phyloP scores from a whole-genome alignment of 2,797 vertebrate species.

The Syndactyla subalaris region DNA sequence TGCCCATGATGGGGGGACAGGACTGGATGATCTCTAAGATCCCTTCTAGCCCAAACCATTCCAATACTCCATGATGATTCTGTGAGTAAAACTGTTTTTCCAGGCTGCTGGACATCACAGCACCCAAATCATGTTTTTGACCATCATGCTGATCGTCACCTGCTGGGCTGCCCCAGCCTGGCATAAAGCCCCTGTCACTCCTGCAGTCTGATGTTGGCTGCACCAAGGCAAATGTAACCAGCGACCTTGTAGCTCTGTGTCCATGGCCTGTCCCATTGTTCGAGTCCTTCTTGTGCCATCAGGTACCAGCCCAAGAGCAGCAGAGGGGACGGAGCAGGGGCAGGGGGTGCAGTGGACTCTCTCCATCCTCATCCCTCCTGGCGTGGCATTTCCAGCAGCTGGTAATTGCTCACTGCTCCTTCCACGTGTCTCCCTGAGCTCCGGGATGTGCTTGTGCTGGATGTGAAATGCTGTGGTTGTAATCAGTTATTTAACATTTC shows the following conservation, averaged over 20 bases:
- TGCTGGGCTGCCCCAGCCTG: accelerated
- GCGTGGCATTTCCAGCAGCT: background rate
- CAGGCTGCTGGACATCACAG: background rate
- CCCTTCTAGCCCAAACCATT: background rate
- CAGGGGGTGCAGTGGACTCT: background rate
- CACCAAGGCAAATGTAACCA: accelerated
- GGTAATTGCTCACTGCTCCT: background rate
- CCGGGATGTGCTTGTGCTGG: background rate
- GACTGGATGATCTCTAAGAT: accelerated
- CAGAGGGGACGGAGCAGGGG: accelerated
- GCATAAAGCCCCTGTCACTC: accelerated
- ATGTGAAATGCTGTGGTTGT: background rate
- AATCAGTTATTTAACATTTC: background rate
- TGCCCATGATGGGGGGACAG: background rate
- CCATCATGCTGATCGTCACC: accelerated
- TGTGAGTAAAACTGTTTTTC: background rate
- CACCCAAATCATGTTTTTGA: accelerated
- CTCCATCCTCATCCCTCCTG: background rate
- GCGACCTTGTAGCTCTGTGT: accelerated
- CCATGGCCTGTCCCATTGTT: background rate
- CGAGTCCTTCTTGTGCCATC: background rate
- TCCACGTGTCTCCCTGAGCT: background rate
- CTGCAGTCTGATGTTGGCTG: accelerated
- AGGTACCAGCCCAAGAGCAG: accelerated
- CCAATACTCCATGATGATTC: background rate